A percentile compares a stretch with the other conserved stretches of the same genome.
Conservation (phyloP, 2,797 vertebrate species). For the Coregonus suidteri region DNA sequence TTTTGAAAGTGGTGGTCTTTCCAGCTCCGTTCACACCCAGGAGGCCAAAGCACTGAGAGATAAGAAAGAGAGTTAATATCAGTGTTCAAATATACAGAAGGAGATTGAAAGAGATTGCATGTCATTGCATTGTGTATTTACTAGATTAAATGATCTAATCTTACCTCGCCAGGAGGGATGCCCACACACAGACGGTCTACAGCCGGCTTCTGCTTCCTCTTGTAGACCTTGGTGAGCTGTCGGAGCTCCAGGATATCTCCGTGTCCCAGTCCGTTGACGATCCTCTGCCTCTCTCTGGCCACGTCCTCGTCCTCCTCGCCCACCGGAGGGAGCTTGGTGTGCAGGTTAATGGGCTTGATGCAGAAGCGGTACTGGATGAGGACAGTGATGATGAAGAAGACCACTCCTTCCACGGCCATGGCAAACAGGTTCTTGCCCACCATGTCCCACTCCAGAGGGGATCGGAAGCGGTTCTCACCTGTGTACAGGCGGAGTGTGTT, state of each 20-base stretch:
- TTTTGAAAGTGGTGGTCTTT: constrained; percentile 97
- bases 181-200: constrained; percentile 95
- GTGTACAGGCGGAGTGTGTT: not conserved
- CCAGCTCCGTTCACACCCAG: constrained; percentile 96
- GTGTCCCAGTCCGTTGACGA: constrained; percentile 87
- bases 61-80: not conserved
- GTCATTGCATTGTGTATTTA: not conserved
- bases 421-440: constrained; percentile 96
- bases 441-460: constrained; percentile 95
- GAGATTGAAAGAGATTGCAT: not conserved
- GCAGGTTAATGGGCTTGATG: constrained; percentile 82
- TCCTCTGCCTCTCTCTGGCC: constrained; percentile 89
- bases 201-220: constrained; percentile 92
- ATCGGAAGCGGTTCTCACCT: constrained; percentile 93
- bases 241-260: constrained; percentile 94
- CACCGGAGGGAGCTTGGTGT: constrained; percentile 80
- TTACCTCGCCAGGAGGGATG: constrained; percentile 96
- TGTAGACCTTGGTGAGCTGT: constrained; percentile 94
- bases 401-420: constrained; percentile 91
- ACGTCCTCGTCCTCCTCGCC: constrained; percentile 96
- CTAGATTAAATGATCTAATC: not conserved
- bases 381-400: constrained; percentile 93
- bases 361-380: constrained; percentile 97
- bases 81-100: not conserved
- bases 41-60: constrained; percentile 89